phyloP scores from a whole-genome alignment of 2,113 vertebrate genomes.

The Bujurquina vittata region DNA sequence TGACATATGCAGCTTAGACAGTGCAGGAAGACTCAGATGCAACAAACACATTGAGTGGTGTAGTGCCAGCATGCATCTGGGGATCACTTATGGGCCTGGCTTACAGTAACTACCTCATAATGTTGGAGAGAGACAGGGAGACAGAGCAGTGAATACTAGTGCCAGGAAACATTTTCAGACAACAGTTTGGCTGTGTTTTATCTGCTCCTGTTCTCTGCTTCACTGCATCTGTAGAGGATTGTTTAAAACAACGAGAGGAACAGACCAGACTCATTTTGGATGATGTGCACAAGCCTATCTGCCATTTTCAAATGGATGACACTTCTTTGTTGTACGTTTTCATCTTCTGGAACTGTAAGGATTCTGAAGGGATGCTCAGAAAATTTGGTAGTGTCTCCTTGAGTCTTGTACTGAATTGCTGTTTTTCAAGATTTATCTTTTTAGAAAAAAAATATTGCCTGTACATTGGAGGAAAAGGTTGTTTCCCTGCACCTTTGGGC shows the following conservation, averaged over 20 bases:
- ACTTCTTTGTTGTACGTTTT: neutral
- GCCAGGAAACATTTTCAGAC: conserved; percentile 53
- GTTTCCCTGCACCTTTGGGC: too few species aligned
- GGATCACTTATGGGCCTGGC: conserved; percentile 55
- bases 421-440: too few species aligned
- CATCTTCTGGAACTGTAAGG: neutral
- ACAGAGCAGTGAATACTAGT: conserved; percentile 11
- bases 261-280: neutral
- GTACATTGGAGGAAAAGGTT: too few species aligned
- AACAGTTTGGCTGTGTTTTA: conserved; percentile 40
- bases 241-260: conserved; percentile 1
- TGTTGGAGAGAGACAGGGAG: conserved; percentile 18
- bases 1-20: conserved; percentile 23
- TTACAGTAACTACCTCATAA: conserved; percentile 61
- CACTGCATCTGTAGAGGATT: conserved; percentile 24
- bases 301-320: neutral
- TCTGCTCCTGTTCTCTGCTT: conserved; percentile 33
- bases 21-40: neutral
- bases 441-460: too few species aligned
- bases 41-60: conserved; percentile 24
- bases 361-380: neutral
- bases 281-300: neutral
- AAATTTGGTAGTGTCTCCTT: neutral
- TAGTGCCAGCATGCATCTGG: conserved; percentile 46
- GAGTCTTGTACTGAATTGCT: neutral